Evolutionary conservation across 37 sponge, comb jelly and placozoan species (phyloP).

Genomic region (Hormiphora californensis): DNA sequence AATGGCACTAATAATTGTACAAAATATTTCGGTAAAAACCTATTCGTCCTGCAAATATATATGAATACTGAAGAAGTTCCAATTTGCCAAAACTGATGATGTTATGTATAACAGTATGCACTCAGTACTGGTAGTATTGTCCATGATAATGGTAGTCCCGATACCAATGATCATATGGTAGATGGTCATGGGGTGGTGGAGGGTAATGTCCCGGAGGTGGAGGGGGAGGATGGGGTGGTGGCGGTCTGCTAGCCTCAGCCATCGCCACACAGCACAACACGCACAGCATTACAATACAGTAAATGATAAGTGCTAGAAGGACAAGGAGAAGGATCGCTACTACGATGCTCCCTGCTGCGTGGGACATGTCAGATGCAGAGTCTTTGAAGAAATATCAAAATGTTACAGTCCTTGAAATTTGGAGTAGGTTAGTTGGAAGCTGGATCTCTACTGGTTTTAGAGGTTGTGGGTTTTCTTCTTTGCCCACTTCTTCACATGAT

Average conservation of each 20-base stretch:
- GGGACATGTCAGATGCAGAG: too few species aligned
- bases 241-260: neutral
- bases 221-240: neutral
- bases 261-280: conserved; percentile 7
- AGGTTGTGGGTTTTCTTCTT: too few species aligned
- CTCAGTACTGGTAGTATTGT: conserved; percentile 16
- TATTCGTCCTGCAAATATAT: neutral
- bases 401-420: too few species aligned
- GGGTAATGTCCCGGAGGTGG: too few species aligned
- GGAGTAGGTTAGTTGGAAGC: too few species aligned
- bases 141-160: conserved; percentile 3
- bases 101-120: neutral
- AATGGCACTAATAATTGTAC: neutral
- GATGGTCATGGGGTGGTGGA: neutral
- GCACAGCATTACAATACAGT: neutral
- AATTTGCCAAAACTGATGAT: neutral
- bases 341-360: neutral
- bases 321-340: neutral
- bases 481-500: too few species aligned
- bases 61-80: too few species aligned
- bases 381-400: too few species aligned
- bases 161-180: too few species aligned
- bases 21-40: neutral
- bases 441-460: too few species aligned
- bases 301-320: neutral